Conservation (phyloP, 2,113 vertebrate genomes). For the Trematomus loennbergii region DNA sequence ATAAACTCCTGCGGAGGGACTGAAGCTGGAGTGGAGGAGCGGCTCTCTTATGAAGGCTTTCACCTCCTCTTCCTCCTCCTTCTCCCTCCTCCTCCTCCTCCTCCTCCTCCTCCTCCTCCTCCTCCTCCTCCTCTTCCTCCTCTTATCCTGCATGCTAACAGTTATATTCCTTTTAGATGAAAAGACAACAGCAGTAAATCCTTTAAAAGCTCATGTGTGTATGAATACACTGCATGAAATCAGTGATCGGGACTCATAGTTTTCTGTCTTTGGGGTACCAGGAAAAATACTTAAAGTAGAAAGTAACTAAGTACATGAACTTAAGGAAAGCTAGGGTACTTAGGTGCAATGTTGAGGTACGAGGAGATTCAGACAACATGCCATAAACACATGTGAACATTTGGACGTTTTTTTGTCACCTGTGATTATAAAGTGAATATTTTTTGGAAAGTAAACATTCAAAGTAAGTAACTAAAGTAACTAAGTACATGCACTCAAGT, state of each 20-base stretch:
- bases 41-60: background rate
- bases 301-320: too few relatives aligned
- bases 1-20: too few relatives aligned
- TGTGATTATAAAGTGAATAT: too few relatives aligned
- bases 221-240: constrained; percentile 2
- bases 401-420: too few relatives aligned
- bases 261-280: background rate
- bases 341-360: too few relatives aligned
- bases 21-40: constrained; percentile 61
- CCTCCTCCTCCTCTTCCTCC: too few relatives aligned
- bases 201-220: constrained; percentile 18
- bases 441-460: too few relatives aligned
- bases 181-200: constrained; percentile 67
- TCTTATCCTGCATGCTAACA: constrained; percentile 31
- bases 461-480: too few relatives aligned
- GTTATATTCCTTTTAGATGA: constrained; percentile 71
- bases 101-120: background rate
- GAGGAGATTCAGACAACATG: too few relatives aligned
- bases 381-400: too few relatives aligned
- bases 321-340: too few relatives aligned
- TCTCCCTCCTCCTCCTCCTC: background rate
- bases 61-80: background rate
- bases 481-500: too few relatives aligned
- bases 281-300: background rate
- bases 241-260: background rate